Evolutionary conservation across 1,140 invertebrate genomes (phyloP).

Genomic region (Cataglyphis hispanica): DNA sequence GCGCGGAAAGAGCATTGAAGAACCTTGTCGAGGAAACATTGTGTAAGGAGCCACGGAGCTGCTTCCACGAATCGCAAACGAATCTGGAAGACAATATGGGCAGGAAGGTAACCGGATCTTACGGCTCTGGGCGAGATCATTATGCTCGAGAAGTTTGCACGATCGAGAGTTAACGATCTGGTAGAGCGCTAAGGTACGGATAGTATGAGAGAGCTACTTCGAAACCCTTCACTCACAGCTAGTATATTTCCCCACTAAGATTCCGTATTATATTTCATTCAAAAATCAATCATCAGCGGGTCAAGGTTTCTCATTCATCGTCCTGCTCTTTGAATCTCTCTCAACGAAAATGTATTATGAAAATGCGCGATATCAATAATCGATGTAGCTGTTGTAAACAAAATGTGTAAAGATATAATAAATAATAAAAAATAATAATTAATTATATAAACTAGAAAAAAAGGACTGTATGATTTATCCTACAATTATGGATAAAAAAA

Average conservation of each 20-base stretch:
- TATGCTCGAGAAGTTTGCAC: conserved; percentile 71
- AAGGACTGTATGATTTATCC: not conserved
- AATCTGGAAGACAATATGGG: conserved; percentile 67
- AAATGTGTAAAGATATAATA: not conserved
- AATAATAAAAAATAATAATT: not conserved
- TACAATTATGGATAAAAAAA: not conserved
- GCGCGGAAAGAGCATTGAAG: conserved; percentile 45
- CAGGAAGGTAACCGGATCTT: conserved; percentile 74
- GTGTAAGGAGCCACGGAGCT: conserved; percentile 53
- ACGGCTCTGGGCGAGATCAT: conserved; percentile 69
- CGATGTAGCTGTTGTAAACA: too few species aligned
- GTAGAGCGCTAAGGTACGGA: conserved; percentile 55
- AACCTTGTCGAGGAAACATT: conserved; percentile 38
- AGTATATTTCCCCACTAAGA: conserved; percentile 2
- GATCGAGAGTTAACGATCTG: conserved; percentile 75
- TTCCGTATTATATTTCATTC: conserved; percentile 48
- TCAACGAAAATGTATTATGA: not conserved
- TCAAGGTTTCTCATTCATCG: conserved; percentile 22
- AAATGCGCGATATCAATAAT: not conserved
- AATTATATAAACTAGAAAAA: not conserved
- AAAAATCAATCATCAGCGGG: conserved; percentile 33
- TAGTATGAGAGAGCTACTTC: conserved; percentile 52
- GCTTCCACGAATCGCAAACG: conserved; percentile 62
- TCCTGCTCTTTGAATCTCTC: not conserved
- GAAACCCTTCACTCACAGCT: conserved; percentile 32